A percentile compares a stretch with the other conserved stretches of the same genome.
Evolutionary conservation across 2,113 vertebrate species (phyloP).

Genomic region (Triplophysa rosa): DNA sequence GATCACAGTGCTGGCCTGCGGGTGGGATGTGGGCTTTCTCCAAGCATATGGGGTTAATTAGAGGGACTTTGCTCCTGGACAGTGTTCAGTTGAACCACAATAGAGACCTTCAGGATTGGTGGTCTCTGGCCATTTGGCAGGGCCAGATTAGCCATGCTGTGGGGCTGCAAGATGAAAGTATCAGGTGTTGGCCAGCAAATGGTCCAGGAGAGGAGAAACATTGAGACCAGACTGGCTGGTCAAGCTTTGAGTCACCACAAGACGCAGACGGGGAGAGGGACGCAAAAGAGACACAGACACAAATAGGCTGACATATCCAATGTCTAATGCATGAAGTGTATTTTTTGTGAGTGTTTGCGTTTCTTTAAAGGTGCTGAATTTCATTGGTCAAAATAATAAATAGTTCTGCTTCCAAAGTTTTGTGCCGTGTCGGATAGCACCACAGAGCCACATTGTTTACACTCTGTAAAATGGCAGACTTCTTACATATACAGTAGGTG

Average conservation of each 20-base stretch:
- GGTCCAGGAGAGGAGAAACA: conserved; percentile 71
- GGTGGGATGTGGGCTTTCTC: conserved; percentile 65
- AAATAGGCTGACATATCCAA: neutral
- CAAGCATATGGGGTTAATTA: conserved; percentile 79
- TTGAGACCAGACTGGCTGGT: conserved; percentile 65
- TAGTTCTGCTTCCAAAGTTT: too few relatives aligned
- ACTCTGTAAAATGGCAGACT: too few relatives aligned
- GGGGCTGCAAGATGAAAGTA: conserved; percentile 65
- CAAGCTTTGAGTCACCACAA: conserved; percentile 50
- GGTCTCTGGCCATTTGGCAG: conserved; percentile 78
- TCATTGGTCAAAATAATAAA: too few relatives aligned
- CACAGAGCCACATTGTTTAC: too few relatives aligned
- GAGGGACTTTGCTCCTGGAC: conserved; percentile 71
- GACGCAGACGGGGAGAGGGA: conserved; percentile 52
- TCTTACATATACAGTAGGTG: too few relatives aligned
- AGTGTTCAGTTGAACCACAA: conserved; percentile 71
- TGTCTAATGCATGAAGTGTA: conserved; percentile 1
- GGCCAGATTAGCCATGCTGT: conserved; percentile 68
- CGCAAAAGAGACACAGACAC: neutral
- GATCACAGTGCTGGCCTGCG: conserved; percentile 59
- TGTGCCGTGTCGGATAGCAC: too few relatives aligned
- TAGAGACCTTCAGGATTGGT: conserved; percentile 71
- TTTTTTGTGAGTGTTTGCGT: neutral
- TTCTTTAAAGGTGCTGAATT: neutral
- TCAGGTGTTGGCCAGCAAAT: conserved; percentile 79